Base-by-base conservation (phyloP, 2,888 invertebrate species). In the Cheilosia grossa region DNA sequence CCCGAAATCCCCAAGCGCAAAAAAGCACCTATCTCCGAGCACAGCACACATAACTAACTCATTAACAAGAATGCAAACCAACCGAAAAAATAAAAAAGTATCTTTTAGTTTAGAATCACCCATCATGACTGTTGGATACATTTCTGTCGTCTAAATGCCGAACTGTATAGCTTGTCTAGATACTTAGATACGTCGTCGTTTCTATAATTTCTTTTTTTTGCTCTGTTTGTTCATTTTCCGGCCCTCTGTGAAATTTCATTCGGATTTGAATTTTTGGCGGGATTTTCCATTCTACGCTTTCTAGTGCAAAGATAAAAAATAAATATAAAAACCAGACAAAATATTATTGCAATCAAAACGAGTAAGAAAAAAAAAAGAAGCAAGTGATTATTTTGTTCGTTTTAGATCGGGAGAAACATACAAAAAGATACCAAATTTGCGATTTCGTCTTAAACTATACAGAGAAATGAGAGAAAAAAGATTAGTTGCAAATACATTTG, bases 51-150 rank as follows among this genome's bases (percentile, higher is more conserved):
- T 78, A 70, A 78, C 85, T 85, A 85, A 85, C 81, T 85, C 85
- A 85, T 85, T 81, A 81, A 72, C 58, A 79, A 58, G 58, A 72
- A 81, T 85, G 81, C 85, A 81, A 85, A 79, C 64, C 66, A 40
- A 73, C 53, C 49, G 40, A 78, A 66, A 66, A 59, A 73, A 56
- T 64, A 79, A 75, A 77, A 75, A 85, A 67, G 75, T 85, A 85
- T 85, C 85, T 85, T 75, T 85, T 85, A 85, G 85, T 85, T 85
- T 85, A 85, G 85, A 85, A 85, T 85, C 85, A 17, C 81, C 81
- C 85, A 85, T 85, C 85, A 85, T 85, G 75, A 85, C 85, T 81
- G 85, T 81, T 85, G 85, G 85, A 81, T 85, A 81, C 72, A 70
- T 72, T 81, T 85, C 72, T 81, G 66, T 72, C 75, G 75, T 72